These are phyloP conservation scores for Nematolebias whitei DNA, from an alignment of 2,113 vertebrate genomes.

Conservation along the genomic window DNA sequence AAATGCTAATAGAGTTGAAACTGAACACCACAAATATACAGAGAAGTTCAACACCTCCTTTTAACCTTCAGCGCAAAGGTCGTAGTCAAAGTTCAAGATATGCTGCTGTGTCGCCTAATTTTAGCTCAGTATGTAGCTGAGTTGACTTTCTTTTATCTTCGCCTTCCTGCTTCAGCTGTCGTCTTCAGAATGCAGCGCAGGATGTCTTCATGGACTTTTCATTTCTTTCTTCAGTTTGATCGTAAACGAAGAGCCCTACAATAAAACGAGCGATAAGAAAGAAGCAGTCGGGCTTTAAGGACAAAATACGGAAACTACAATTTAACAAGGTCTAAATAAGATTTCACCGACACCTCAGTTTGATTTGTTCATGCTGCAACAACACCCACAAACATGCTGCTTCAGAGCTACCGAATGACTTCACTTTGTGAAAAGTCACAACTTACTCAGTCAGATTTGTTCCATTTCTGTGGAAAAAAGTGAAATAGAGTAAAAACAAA, in stretches of 20 bases:
- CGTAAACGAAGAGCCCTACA: slow-evolving; percentile 72
- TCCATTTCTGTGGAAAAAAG: slow-evolving; percentile 12
- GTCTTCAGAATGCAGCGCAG: slow-evolving; percentile 19
- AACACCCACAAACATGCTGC: slow-evolving; percentile 11
- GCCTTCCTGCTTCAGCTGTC: slow-evolving; percentile 34
- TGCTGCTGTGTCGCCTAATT: slow-evolving; percentile 50
- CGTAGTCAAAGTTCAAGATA: slow-evolving; percentile 67
- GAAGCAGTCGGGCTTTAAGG: background rate
- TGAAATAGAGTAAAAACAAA: slow-evolving; percentile 15
- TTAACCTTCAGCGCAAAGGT: slow-evolving; percentile 61
- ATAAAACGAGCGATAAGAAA: slow-evolving; percentile 17
- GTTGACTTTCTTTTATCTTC: slow-evolving; percentile 33
- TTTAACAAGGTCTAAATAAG: slow-evolving; percentile 6
- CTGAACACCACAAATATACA: slow-evolving; percentile 50
- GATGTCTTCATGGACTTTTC: slow-evolving; percentile 51
- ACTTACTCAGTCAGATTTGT: slow-evolving; percentile 18
- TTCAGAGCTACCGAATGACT: slow-evolving; percentile 9
- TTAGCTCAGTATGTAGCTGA: slow-evolving; percentile 61
- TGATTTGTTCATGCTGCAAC: background rate
- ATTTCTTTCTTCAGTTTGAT: slow-evolving; percentile 60
- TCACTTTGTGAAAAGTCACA: slow-evolving; percentile 27
- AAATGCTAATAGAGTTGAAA: slow-evolving; percentile 17
- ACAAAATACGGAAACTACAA: slow-evolving; percentile 20
- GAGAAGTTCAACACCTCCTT: slow-evolving; percentile 30
- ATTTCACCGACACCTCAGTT: slow-evolving; percentile 2